A percentile compares a stretch with the other conserved stretches of the same genome.
Conservation (phyloP, 2,113 vertebrate genomes). For the Anguilla rostrata region DNA sequence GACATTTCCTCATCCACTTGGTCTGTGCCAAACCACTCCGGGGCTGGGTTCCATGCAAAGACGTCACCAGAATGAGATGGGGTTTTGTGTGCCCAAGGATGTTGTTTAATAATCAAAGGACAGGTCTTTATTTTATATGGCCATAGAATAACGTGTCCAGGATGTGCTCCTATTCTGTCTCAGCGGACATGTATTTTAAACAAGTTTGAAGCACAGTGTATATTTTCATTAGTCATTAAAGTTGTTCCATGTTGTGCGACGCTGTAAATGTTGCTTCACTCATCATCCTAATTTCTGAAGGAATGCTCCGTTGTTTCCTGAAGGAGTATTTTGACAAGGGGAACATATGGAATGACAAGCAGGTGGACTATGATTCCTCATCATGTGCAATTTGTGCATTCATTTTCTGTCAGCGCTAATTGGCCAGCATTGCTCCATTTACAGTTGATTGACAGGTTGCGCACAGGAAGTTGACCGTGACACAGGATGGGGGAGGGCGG, state of each 20-base stretch:
- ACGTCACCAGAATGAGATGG: slow-evolving; percentile 52
- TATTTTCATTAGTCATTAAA: neutral
- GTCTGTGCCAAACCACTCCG: slow-evolving; percentile 43
- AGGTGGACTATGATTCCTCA: neutral
- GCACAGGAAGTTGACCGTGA: neutral
- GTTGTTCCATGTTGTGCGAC: neutral
- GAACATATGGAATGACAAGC: neutral
- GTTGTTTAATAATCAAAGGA: slow-evolving; percentile 46
- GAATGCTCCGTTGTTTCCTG: neutral
- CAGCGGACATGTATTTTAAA: neutral
- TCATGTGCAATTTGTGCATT: neutral
- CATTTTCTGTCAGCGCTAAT: neutral
- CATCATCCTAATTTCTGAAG: neutral
- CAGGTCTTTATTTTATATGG: slow-evolving; percentile 17
- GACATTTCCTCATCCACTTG: slow-evolving; percentile 60
- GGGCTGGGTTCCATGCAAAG: slow-evolving; percentile 41
- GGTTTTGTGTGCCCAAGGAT: slow-evolving; percentile 16
- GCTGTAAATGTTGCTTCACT: neutral
- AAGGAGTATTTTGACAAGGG: neutral
- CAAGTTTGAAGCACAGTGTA: neutral
- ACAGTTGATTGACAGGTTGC: neutral
- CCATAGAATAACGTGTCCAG: neutral
- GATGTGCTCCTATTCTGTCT: too few relatives aligned
- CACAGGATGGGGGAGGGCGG: neutral
- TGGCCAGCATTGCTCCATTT: neutral